Base-by-base conservation (phyloP, 1,140 invertebrate species). In the Bursaphelenchus mucronatus region DNA sequence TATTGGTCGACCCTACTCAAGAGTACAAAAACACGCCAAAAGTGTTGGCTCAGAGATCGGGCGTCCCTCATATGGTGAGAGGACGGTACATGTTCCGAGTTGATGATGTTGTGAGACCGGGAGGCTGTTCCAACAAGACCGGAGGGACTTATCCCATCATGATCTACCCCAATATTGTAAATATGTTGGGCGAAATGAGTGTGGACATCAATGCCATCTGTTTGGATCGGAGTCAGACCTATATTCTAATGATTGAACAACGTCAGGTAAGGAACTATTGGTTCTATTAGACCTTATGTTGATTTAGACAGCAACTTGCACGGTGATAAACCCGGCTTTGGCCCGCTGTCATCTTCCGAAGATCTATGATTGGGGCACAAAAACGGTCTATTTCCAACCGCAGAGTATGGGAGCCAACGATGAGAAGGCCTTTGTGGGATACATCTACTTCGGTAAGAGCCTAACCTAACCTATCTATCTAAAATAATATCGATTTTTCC, bases 301-400 rank as follows among this genome's bases (percentile, higher is more conserved):
- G 10, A 3, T 79, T 67, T 54, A 80, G 69, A 72, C 78, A 19
- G 78, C 78, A 17, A 70, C 78, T 8, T 80, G 78, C 61, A 70
- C 63, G 7, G 69, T 81, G 9, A 49, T 80, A 2, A 80, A 79
- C 66, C 62, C 78, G 8, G 71, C 78, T 11, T 72, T 80, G 49
- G 78, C 78, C 19, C 53, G 78, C 30, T 80, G 78, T 50, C 65
- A 68, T 65, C 70, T 80, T 8, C 78, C 78, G 17, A 80, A 81
- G 52, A 81, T 80, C 39, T 81, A 79, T 61, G 79, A 80, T 64
- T 80, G 78, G 78, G 78, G 78, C 41, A 80, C 78, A 10, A 80
- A 80, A 58, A 80, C 78, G 7, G 79, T 80, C 46, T 80, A 79
- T 61, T 80, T 80, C 68, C 78, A 80, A 57, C 78, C 78, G n/a